Conservation (phyloP, 2,797 vertebrate genomes). For the Margarornis squamiger region DNA sequence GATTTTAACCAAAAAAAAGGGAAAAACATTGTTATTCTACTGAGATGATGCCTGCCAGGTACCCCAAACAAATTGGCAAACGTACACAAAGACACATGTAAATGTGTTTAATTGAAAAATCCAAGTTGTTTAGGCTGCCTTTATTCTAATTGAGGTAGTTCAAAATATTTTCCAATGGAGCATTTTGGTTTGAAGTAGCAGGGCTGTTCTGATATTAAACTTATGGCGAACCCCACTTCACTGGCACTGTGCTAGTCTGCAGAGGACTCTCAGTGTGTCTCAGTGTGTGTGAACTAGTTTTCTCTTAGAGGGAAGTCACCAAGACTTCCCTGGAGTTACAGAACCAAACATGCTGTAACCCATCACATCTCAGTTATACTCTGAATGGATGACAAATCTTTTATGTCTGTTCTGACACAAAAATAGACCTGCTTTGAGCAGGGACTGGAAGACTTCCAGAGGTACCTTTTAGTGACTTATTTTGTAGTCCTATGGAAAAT, state of each 20-base stretch:
- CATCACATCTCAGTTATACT: neutral
- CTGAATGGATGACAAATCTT: neutral
- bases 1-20: neutral
- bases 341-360: neutral
- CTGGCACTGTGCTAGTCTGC: neutral
- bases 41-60: neutral
- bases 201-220: neutral
- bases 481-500: neutral
- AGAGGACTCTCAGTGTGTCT: neutral
- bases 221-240: neutral
- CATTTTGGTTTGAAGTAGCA: neutral
- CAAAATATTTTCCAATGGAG: neutral
- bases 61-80: neutral
- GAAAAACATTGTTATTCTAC: neutral
- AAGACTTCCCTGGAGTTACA: neutral
- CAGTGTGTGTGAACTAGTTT: neutral
- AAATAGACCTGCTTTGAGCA: neutral
- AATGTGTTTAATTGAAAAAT: neutral
- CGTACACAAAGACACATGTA: neutral
- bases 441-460: neutral
- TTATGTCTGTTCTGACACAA: neutral
- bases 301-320: neutral
- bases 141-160: neutral
- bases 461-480: neutral
- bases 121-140: neutral